phyloP scores from a whole-genome alignment of 2,888 invertebrate species.

The Lepeophtheirus nordmannii region DNA sequence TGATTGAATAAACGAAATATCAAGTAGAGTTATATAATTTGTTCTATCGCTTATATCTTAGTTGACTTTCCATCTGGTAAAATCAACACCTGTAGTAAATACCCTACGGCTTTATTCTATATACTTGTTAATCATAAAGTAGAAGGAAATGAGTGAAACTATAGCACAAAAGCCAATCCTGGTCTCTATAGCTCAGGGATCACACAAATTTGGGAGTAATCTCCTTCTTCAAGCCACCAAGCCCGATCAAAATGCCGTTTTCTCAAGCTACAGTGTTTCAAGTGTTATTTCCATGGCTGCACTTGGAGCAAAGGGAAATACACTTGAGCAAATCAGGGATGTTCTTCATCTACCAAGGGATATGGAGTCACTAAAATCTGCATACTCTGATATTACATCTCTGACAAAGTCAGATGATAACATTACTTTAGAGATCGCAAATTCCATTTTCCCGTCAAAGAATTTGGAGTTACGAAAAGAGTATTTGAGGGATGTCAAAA shows the following conservation, averaged over 20 bases:
- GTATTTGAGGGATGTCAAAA: not conserved
- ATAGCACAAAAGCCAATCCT: no score
- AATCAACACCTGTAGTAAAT: no score
- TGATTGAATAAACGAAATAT: no score
- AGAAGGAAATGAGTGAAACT: no score
- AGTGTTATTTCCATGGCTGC: slow-evolving; percentile 13
- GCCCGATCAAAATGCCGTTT: slow-evolving; percentile 11
- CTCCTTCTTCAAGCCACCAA: not conserved
- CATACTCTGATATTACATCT: not conserved
- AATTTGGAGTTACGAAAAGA: not conserved
- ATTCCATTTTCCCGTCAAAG: not conserved
- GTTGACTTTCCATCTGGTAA: no score
- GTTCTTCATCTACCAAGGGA: not conserved
- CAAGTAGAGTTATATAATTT: no score
- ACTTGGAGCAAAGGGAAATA: slow-evolving; percentile 10
- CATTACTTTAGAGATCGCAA: not conserved
- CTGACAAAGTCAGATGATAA: not conserved
- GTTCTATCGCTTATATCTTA: no score
- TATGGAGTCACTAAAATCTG: not conserved
- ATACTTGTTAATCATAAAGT: no score
- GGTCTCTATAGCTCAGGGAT: not conserved
- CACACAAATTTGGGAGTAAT: not conserved
- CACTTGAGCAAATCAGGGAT: not conserved
- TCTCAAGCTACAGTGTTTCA: slow-evolving; percentile 12
- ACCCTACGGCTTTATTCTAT: no score